Base-by-base conservation (phyloP, 2,888 invertebrate species). In the Yponomeuta cagnagella region DNA sequence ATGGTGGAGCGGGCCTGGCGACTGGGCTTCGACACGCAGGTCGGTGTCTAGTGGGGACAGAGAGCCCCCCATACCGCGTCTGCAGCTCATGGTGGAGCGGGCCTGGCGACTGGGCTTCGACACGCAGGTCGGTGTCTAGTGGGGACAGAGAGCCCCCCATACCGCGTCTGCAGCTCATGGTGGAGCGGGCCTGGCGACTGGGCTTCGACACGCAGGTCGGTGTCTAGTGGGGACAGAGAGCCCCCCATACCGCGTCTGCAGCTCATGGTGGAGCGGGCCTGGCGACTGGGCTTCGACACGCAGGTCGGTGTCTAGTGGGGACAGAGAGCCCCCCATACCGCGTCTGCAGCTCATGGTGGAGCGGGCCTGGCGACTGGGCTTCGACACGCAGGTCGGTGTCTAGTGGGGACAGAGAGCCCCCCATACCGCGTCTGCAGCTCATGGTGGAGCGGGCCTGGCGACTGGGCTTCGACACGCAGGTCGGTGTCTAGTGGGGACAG, bases 341-440 rank as follows among this genome's bases (percentile, higher is more conserved):
- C 93, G 96, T 71, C 93, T 98, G 72, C 98, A 98, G 86, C 93
- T 95, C 74, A 93, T 97, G 76, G 97, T 98, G 33, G 97, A 98
- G 80, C 93, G 95, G 75, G 96, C 96, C 0, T 97, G 97, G 97
- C 92, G 94, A 43, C 93, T 95, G 78, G 97, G 97, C 31, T 97
- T 97, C 81, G 97, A 97, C 82, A 93, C 94, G 1, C 48, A 66
- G 69, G 70, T 58, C 94, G 68, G 15, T 63, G 5, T 23, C 23
- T 23, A 23, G 23, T 37, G 37, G 5, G 4, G 37, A 37, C 37
- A 2, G 5, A 5, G 37, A 2, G 37, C 37, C 4, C 5, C 0
- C 37, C 37, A 37, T 37, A 37, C 37, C 37, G 37, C 37, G 37
- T 1, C 5, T 37, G 37, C 2, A 37, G 37, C 37, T 37, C 5